Evolutionary conservation across 1,140 invertebrate genomes (phyloP).

Genomic region (Epicauta chinensis): DNA sequence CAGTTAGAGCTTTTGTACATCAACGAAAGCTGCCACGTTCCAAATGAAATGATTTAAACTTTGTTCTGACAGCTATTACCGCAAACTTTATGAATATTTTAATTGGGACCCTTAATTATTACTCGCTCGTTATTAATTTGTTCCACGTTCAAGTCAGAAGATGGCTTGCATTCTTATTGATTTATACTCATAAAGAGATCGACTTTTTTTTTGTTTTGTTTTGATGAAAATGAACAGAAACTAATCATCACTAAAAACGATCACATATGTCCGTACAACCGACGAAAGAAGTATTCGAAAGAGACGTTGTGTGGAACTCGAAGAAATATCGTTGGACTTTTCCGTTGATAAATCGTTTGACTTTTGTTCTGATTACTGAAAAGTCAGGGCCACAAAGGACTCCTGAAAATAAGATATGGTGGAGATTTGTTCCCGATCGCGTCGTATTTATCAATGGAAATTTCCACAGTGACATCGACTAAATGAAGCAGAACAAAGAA

Average conservation of each 20-base stretch:
- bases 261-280: too few relatives aligned
- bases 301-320: slow-evolving; percentile 18
- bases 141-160: too few relatives aligned
- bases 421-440: slow-evolving; percentile 23
- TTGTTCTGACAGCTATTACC: slow-evolving; percentile 17
- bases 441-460: slow-evolving; percentile 28
- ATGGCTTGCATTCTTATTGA: too few relatives aligned
- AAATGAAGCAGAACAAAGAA: slow-evolving; percentile 12
- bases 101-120: slow-evolving; percentile 10
- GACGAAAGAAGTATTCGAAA: too few relatives aligned
- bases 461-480: slow-evolving; percentile 11
- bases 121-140: slow-evolving; percentile 9
- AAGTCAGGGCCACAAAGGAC: slow-evolving; percentile 22
- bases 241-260: too few relatives aligned
- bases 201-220: too few relatives aligned
- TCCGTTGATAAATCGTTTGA: slow-evolving; percentile 24
- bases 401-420: slow-evolving; percentile 25
- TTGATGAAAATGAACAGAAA: too few relatives aligned
- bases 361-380: slow-evolving; percentile 28
- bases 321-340: slow-evolving; percentile 22
- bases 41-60: slow-evolving; percentile 9
- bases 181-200: too few relatives aligned
- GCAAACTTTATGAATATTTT: slow-evolving; percentile 18
- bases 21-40: neutral
- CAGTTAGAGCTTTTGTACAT: neutral